Conservation (phyloP, 2,888 invertebrate species). For the Lasioglossum leucozonium region DNA sequence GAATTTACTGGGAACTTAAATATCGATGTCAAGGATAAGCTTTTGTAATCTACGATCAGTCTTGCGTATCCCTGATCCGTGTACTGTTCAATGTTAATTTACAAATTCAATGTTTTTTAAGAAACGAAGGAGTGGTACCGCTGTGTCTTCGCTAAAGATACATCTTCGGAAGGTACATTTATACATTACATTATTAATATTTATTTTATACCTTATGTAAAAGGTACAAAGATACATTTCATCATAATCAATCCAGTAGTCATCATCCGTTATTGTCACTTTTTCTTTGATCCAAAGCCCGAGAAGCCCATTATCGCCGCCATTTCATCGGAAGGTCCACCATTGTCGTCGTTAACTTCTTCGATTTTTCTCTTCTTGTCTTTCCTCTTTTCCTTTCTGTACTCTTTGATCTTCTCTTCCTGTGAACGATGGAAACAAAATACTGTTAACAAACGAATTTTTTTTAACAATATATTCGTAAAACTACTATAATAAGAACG, state of each 20-base stretch:
- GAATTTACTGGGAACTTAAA: slow-evolving; percentile 33
- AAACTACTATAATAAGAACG: neutral
- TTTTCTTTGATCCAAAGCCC: slow-evolving; percentile 95
- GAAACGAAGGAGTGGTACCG: neutral
- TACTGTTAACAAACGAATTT: slow-evolving; percentile 22
- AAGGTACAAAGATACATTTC: slow-evolving; percentile 21
- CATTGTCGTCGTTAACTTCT: slow-evolving; percentile 86
- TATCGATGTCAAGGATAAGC: slow-evolving; percentile 40
- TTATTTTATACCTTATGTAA: no score
- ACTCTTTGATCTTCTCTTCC: slow-evolving; percentile 96
- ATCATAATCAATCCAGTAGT: slow-evolving; percentile 4
- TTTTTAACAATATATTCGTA: slow-evolving; percentile 13
- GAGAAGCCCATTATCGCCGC: slow-evolving; percentile 98
- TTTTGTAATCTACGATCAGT: slow-evolving; percentile 51
- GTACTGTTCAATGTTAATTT: slow-evolving; percentile 39
- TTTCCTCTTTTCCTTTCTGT: slow-evolving; percentile 93
- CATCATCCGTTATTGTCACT: slow-evolving; percentile 84
- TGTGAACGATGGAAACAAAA: slow-evolving; percentile 72
- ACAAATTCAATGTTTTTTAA: slow-evolving; percentile 24
- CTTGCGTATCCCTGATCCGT: slow-evolving; percentile 54
- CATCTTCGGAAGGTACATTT: slow-evolving; percentile 21
- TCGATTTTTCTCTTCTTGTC: slow-evolving; percentile 95
- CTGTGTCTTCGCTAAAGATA: slow-evolving; percentile 21
- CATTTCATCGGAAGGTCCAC: slow-evolving; percentile 86
- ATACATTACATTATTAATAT: no score